Base-by-base conservation (phyloP, 2,888 invertebrate species). In the Blastobasis adustella region DNA sequence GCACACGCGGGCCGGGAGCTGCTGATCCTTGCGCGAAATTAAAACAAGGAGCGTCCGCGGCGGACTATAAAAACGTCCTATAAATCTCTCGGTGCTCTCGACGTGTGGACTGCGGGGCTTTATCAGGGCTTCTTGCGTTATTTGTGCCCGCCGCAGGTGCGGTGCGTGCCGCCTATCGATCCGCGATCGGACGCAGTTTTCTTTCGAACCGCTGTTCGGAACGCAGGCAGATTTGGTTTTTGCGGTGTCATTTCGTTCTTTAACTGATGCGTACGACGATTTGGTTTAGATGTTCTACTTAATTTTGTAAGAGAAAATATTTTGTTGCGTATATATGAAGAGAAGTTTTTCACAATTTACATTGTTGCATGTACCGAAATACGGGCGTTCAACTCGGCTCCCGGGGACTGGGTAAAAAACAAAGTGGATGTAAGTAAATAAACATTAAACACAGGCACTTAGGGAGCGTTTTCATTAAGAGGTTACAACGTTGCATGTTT, bases 11-110 rank as follows among this genome's bases (percentile, higher is more conserved):
- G 10, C 64, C 51, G 58, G 57, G 65, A 59, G 77, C 65, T 74
- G 77, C 77, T 78, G 80, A 82, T 85, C 78, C 77, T 76, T 71
- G 71, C 65, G 66, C 72, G 69, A 82, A 84, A 83, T 85, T 82
- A 87, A 84, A 87, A 84, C 76, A 80, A 80, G 78, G 75, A 81
- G 77, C 79, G 80, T 81, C 84, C 82, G 76, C 67, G 70, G 78
- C 66, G 77, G 71, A 82, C 80, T 79, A 80, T 79, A 79, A 79
- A 77, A 81, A 79, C 74, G 81, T 84, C 82, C 63, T 75, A 82
- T 83, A 82, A 82, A 82, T 82, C 80, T 74, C 60, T 61, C 65
- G 63, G 61, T 58, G 66, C 71, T 73, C 70, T 73, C 71, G 70
- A 74, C 71, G 76, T 76, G 75, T 74, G 76, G 73, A 77, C 75